Conservation (phyloP, 2,888 invertebrate genomes). For the Listrodromus nycthemerus region DNA sequence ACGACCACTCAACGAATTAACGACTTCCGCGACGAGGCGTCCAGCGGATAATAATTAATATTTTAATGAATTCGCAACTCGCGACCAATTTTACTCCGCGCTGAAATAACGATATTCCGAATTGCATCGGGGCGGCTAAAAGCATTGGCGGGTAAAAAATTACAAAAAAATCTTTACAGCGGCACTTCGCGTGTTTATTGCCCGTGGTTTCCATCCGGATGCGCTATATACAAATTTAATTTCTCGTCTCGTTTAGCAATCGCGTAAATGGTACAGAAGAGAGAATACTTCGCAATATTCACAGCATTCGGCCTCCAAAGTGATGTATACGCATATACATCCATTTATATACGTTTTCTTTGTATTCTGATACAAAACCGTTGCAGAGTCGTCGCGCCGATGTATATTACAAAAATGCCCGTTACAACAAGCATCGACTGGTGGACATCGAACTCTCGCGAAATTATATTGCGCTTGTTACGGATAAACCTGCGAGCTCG, state of each 20-base stretch:
- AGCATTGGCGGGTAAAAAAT: neutral
- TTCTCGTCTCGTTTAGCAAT: conserved; percentile 56
- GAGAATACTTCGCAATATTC: conserved; percentile 30
- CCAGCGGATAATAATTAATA: conserved; percentile 37
- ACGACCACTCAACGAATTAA: neutral
- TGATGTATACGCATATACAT: neutral
- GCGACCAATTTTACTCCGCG: conserved; percentile 38
- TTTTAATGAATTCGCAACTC: conserved; percentile 56
- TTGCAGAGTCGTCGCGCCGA: conserved; percentile 22
- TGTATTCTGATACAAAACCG: conserved; percentile 31
- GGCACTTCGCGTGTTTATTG: conserved; percentile 42
- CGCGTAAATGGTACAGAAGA: conserved; percentile 29
- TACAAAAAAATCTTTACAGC: neutral
- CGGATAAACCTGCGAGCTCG: conserved; percentile 60
- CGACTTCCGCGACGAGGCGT: neutral
- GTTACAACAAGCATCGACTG: neutral
- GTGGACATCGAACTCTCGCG: conserved; percentile 11
- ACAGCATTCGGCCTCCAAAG: conserved; percentile 6
- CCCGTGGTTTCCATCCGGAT: conserved; percentile 37
- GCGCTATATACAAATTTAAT: conserved; percentile 56
- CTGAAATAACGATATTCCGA: conserved; percentile 15
- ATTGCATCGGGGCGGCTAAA: neutral
- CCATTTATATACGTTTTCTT: conserved; percentile 9
- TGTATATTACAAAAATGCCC: conserved; percentile 35
- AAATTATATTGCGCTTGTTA: conserved; percentile 28